These are phyloP conservation scores for Apus apus DNA, from an alignment of 2,113 vertebrate species.

Conservation along the genomic window DNA sequence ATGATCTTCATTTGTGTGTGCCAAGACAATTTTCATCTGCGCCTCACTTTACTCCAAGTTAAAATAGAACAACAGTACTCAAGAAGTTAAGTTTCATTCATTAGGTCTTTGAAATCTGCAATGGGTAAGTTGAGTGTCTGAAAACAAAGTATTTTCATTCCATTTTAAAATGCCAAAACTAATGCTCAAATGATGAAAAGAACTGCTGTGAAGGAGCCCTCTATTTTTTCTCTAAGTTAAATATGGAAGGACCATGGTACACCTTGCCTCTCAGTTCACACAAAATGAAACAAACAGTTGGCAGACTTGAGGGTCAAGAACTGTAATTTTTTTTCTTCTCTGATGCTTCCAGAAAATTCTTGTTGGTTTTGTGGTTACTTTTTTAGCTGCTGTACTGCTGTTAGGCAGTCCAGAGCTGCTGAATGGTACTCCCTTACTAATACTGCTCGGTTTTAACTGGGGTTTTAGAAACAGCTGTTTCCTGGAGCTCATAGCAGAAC, in stretches of 20 bases:
- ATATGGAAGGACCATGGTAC: not conserved
- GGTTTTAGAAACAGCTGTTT: not conserved
- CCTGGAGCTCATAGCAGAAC: not conserved
- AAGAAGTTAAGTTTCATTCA: not conserved
- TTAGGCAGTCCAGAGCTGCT: not conserved
- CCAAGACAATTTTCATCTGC: not conserved
- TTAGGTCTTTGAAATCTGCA: not conserved
- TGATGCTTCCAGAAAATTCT: not conserved
- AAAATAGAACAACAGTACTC: not conserved
- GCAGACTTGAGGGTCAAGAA: not conserved
- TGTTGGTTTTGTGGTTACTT: not conserved
- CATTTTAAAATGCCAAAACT: not conserved
- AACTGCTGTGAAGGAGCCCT: not conserved
- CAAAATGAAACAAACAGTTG: not conserved
- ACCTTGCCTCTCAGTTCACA: not conserved
- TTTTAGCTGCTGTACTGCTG: not conserved
- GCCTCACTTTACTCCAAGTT: not conserved
- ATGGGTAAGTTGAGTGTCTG: not conserved
- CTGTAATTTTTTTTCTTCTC: not conserved
- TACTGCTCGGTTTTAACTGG: not conserved
- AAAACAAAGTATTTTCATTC: not conserved
- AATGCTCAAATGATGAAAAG: not conserved
- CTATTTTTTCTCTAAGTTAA: not conserved
- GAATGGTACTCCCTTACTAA: not conserved
- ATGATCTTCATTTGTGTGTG: not conserved